phyloP scores from a whole-genome alignment of 2,113 vertebrate species.

The Pardalotus punctatus region DNA sequence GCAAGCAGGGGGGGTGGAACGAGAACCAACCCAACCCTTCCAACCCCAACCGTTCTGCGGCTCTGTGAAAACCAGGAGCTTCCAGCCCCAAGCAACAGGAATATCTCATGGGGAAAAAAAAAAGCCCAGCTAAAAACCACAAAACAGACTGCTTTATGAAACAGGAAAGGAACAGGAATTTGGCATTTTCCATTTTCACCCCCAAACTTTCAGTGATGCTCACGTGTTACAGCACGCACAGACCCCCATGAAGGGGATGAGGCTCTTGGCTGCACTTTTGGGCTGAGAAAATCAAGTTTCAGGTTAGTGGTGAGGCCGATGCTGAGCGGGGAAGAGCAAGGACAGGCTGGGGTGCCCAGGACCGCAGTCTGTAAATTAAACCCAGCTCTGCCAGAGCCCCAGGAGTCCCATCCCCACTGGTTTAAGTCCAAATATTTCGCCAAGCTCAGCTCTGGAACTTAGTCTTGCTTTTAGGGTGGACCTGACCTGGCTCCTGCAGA shows the following conservation, averaged over 20 bases:
- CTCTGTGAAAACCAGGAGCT: neutral
- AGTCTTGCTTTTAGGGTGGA: neutral
- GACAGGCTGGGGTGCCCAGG: rapidly evolving
- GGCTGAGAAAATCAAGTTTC: neutral
- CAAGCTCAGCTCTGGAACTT: neutral
- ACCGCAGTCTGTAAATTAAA: neutral
- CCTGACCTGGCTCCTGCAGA: neutral
- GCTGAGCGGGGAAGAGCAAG: neutral
- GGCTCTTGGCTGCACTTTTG: neutral
- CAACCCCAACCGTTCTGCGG: neutral
- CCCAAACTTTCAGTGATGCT: neutral
- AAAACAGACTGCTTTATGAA: rapidly evolving
- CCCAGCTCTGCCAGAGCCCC: neutral
- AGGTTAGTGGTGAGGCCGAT: neutral
- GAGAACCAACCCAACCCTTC: neutral
- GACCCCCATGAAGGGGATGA: rapidly evolving
- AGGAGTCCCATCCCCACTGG: rapidly evolving
- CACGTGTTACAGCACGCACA: rapidly evolving
- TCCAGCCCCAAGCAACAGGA: neutral
- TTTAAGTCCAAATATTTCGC: neutral
- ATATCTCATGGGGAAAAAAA: neutral
- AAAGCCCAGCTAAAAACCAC: neutral
- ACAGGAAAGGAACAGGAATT: neutral
- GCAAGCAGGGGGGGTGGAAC: too few species aligned
- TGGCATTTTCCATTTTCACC: neutral